Evolutionary conservation across 2,888 invertebrate genomes (phyloP).

Genomic region (Dryomyza anilis): DNA sequence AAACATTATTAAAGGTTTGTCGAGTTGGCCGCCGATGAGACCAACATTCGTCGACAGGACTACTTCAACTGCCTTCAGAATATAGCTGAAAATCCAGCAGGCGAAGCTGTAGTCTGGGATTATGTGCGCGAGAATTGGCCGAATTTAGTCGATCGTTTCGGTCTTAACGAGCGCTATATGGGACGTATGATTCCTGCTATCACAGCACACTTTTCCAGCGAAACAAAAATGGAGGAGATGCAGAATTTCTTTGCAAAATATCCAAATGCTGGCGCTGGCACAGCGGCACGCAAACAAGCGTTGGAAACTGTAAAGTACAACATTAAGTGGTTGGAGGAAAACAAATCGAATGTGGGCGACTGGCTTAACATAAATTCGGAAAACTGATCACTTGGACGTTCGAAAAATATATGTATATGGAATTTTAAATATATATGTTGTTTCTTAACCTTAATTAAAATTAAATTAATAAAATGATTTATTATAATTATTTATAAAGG

Average conservation of each 20-base stretch:
- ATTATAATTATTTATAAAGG: too few species aligned
- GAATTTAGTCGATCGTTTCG: slow-evolving; percentile 73
- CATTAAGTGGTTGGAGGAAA: slow-evolving; percentile 74
- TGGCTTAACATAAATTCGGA: slow-evolving; percentile 66
- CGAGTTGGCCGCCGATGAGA: slow-evolving; percentile 72
- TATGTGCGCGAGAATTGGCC: slow-evolving; percentile 80
- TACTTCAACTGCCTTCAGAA: slow-evolving; percentile 72
- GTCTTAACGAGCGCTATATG: slow-evolving; percentile 78
- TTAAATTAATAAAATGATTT: too few species aligned
- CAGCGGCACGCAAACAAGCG: slow-evolving; percentile 71
- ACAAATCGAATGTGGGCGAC: slow-evolving; percentile 64
- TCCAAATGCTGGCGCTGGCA: slow-evolving; percentile 86
- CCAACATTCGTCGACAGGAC: slow-evolving; percentile 79
- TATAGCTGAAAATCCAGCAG: slow-evolving; percentile 75
- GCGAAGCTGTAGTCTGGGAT: slow-evolving; percentile 78
- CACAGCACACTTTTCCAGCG: slow-evolving; percentile 70
- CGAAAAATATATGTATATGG: too few species aligned
- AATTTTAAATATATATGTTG: too few species aligned
- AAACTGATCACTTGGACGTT: background rate
- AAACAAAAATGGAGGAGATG: slow-evolving; percentile 74
- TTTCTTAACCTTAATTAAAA: too few species aligned
- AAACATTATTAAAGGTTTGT: slow-evolving; percentile 69
- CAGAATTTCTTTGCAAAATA: slow-evolving; percentile 73
- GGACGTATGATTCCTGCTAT: slow-evolving; percentile 75
- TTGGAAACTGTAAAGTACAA: slow-evolving; percentile 78